Percentiles rank a stretch among this genome's conserved stretches.
Conservation (phyloP, 2,888 invertebrate species). For the Synanthedon myopaeformis region DNA sequence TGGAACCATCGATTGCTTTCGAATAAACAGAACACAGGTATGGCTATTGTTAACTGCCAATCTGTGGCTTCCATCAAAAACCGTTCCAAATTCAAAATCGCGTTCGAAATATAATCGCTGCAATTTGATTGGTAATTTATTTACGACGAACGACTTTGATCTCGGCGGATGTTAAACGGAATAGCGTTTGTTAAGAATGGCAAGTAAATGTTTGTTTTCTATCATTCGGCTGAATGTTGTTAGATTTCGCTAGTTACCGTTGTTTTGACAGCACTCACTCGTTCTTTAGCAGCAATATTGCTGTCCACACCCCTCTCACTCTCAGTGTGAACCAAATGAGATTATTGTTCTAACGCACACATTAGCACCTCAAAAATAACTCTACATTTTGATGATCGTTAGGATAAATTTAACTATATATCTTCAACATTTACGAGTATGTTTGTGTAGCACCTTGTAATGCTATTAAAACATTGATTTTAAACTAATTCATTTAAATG, state of each 20-base stretch:
- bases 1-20: too few species aligned
- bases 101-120: constrained; percentile 21
- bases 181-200: constrained; percentile 52
- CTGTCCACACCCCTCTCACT: constrained; percentile 44
- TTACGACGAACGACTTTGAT: constrained; percentile 51
- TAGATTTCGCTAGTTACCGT: constrained; percentile 55
- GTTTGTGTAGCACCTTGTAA: too few species aligned
- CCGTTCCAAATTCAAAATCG: constrained; percentile 30
- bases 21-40: not conserved
- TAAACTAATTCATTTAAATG: too few species aligned
- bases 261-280: constrained; percentile 65
- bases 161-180: constrained; percentile 54
- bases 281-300: constrained; percentile 42
- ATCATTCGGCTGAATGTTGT: constrained; percentile 62
- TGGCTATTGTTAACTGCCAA: not conserved
- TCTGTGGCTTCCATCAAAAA: constrained; percentile 12
- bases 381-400: not conserved
- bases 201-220: constrained; percentile 62
- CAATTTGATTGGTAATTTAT: constrained; percentile 30
- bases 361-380: not conserved
- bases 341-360: constrained; percentile 9
- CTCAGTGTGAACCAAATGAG: constrained; percentile 28
- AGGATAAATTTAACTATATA: too few species aligned
- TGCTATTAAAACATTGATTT: too few species aligned
- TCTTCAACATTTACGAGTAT: too few species aligned